These are phyloP conservation scores for Pachydiplax longipennis DNA, from an alignment of 2,888 invertebrate genomes.

Conservation along the genomic window DNA sequence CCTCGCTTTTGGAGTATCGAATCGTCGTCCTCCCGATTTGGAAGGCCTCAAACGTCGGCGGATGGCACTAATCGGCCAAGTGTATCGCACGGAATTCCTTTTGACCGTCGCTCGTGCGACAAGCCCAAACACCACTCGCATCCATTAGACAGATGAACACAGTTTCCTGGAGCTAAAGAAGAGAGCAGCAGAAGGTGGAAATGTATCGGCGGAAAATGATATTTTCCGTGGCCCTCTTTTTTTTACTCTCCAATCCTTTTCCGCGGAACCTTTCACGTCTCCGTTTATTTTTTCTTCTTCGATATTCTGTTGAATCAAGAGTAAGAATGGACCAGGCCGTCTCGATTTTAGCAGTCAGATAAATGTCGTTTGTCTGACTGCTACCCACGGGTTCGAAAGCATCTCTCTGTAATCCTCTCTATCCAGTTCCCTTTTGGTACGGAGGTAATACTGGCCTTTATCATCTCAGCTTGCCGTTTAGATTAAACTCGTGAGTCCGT, in stretches of 20 bases:
- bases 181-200: not conserved
- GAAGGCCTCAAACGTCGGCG: not conserved
- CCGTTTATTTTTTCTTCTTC: not conserved
- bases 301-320: not conserved
- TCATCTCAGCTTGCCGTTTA: too few species aligned
- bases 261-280: not conserved
- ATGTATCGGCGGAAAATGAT: not conserved
- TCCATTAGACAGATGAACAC: slow-evolving; percentile 29
- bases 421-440: too few species aligned
- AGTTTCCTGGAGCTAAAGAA: not conserved
- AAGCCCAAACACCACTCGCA: not conserved
- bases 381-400: too few species aligned
- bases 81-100: not conserved
- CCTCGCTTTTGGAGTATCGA: not conserved
- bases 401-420: too few species aligned
- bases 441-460: too few species aligned
- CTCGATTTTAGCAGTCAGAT: too few species aligned
- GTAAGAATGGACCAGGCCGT: too few species aligned
- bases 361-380: too few species aligned
- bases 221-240: not conserved
- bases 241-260: not conserved
- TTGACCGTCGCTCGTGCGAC: not conserved
- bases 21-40: not conserved
- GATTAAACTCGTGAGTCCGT: too few species aligned
- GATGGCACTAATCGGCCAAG: not conserved